phyloP scores from a whole-genome alignment of 2,888 invertebrate species.

The Trachelus troglodyta region DNA sequence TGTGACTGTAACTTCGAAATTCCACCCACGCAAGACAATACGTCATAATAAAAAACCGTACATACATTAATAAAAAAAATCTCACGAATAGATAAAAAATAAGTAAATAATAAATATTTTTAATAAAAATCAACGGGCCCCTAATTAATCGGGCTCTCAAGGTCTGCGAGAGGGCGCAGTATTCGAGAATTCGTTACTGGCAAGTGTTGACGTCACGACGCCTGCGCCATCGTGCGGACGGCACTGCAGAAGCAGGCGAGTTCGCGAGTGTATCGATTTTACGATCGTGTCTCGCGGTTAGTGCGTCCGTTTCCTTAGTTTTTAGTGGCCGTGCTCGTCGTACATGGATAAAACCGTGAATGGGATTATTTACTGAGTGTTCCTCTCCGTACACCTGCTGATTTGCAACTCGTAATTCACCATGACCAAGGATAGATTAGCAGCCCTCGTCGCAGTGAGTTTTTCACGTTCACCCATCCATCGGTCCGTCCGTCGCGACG shows the following conservation, averaged over 20 bases:
- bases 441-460: constrained; percentile 94
- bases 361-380: constrained; percentile 71
- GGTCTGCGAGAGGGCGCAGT: not conserved
- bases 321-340: constrained; percentile 76
- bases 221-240: constrained; percentile 68
- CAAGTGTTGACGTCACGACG: constrained; percentile 64
- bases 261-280: constrained; percentile 84
- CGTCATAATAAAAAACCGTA: not conserved
- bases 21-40: not conserved
- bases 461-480: constrained; percentile 27
- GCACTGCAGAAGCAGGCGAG: constrained; percentile 75
- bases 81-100: not conserved
- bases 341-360: constrained; percentile 82
- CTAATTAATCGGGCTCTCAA: not conserved
- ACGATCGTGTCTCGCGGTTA: constrained; percentile 70
- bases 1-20: not conserved
- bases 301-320: constrained; percentile 67
- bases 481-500: not conserved
- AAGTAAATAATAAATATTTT: not conserved
- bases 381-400: constrained; percentile 55
- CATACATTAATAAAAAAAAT: not conserved
- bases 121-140: not conserved
- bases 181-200: constrained; percentile 15
- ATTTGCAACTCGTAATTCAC: constrained; percentile 44
- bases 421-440: constrained; percentile 98